Evolutionary conservation across 1,140 invertebrate genomes (phyloP).

Genomic region (Polyergus mexicanus): DNA sequence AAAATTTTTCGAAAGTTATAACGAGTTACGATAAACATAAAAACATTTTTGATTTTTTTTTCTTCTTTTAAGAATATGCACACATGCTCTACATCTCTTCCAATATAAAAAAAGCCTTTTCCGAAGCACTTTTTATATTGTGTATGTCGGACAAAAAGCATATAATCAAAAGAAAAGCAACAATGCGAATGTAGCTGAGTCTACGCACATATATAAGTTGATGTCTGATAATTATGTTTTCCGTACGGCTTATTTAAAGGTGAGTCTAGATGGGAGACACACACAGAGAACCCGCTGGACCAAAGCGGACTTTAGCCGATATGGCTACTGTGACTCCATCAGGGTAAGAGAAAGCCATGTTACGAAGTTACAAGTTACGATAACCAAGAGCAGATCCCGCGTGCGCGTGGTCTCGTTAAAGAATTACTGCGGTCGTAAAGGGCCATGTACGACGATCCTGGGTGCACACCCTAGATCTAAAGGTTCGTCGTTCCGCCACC

Average conservation of each 20-base stretch:
- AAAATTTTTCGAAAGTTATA: neutral
- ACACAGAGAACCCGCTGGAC: neutral
- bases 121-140: neutral
- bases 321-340: constrained; percentile 17
- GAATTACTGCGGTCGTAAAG: constrained; percentile 61
- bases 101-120: neutral
- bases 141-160: neutral
- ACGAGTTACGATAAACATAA: neutral
- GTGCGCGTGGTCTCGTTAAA: constrained; percentile 44
- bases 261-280: neutral
- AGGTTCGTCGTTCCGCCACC: neutral
- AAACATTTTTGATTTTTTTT: neutral
- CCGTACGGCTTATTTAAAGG: neutral
- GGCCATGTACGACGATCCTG: neutral
- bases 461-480: constrained; percentile 32
- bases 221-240: neutral
- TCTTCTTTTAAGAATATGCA: neutral
- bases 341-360: neutral
- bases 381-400: neutral
- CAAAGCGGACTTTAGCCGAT: neutral
- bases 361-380: constrained; percentile 41
- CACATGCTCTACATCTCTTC: neutral
- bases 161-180: neutral
- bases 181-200: neutral
- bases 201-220: too few relatives aligned